Conservation (phyloP, 2,888 invertebrate genomes). For the Heterodera filipjevi region DNA sequence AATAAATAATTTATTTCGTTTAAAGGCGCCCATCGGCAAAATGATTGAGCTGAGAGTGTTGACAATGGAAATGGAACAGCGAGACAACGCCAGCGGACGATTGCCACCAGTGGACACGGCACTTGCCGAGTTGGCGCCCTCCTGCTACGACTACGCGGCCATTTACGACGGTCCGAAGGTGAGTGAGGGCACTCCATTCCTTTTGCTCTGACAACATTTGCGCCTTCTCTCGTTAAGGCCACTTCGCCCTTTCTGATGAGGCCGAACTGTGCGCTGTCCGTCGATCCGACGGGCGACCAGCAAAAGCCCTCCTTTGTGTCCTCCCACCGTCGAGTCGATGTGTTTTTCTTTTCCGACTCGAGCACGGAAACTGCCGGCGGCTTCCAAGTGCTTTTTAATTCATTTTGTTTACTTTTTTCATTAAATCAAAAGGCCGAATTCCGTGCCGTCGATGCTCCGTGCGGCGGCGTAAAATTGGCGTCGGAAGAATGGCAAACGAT, state of each 20-base stretch:
- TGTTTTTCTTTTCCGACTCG: constrained; percentile 53
- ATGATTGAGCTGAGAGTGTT: constrained; percentile 43
- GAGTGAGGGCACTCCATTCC: neutral
- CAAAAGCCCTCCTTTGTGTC: constrained; percentile 40
- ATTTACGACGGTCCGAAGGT: constrained; percentile 59
- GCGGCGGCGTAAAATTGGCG: constrained; percentile 49
- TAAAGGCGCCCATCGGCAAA: constrained; percentile 26
- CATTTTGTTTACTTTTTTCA: constrained; percentile 9
- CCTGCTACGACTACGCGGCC: constrained; percentile 47
- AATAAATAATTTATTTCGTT: neutral
- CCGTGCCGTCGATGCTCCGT: constrained; percentile 41
- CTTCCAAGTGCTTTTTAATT: constrained; percentile 1
- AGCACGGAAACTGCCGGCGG: constrained; percentile 22
- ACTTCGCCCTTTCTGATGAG: constrained; percentile 54
- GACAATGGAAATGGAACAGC: constrained; percentile 44
- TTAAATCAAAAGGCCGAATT: constrained; percentile 18
- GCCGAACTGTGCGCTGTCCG: constrained; percentile 40
- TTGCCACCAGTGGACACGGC: neutral
- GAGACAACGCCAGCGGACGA: neutral
- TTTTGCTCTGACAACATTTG: neutral
- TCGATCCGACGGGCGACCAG: constrained; percentile 19
- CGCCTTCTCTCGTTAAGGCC: constrained; percentile 1
- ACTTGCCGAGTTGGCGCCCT: neutral
- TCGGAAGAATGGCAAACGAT: constrained; percentile 36
- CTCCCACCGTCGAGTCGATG: constrained; percentile 45